Evolutionary conservation across 92 coral and sea anemone species (phyloP), one percentile per base, ranked within the genome.

Genomic region (Phenganax marumi): DNA sequence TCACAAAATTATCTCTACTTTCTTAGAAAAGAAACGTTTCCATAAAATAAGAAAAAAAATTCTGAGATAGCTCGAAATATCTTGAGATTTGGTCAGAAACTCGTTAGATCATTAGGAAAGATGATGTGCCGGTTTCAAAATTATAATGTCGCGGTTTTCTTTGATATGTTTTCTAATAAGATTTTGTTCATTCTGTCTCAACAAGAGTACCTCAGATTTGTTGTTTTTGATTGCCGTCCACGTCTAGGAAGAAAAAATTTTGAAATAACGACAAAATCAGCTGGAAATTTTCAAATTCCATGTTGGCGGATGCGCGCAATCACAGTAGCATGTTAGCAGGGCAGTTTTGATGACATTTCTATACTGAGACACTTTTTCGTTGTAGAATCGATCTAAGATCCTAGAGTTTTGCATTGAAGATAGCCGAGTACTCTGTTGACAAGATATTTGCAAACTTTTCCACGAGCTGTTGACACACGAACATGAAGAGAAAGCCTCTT

Each of bases 91-190:
- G 73, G 49, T 10, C 14, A 43, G 73, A 63, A 62, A 46, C 71
- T 77, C 70, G 50, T 62, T 78, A 78, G 83, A 78, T 78, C 73
- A 78, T 78, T 62, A 78, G 48, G 83, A 63, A 78, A 39, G 23
- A 61, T 58, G 49, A 43, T 49, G 11, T 16, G 83, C 83, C 73
- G 83, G 56, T 62, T 47, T 33, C 43, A 33, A 33, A 33, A 33
- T 33, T 33, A 33, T 33, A 5, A 33, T 2, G 43, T 33, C 0
- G 43, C 43, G 43, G 43, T 33, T 33, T 0, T 78, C 83, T 78
- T 78, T 78, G 83, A 78, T 61, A 61, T 78, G 22, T 72, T 18
- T 61, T 25, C 72, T 48, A 63, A 60, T 78, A 60, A 48, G 83
- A 18, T 78, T 14, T 72, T 61, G 72, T 24, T 39, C 7, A 56